Conservation (phyloP, 1,140 invertebrate species). For the Mylabris phalerata region DNA sequence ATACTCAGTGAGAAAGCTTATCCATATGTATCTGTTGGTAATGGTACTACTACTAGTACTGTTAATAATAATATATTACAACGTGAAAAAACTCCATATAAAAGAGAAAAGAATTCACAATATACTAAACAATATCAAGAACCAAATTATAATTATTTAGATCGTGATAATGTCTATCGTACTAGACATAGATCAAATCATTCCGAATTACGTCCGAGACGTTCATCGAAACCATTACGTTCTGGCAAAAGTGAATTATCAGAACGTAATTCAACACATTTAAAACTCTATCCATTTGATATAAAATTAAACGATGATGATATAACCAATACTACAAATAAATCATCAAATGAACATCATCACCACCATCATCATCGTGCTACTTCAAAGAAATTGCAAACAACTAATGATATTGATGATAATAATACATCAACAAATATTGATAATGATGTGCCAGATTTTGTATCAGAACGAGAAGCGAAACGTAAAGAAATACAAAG, state of each 20-base stretch:
- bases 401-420: constrained; percentile 39
- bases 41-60: neutral
- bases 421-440: constrained; percentile 44
- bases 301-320: constrained; percentile 32
- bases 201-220: constrained; percentile 41
- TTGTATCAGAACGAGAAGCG: constrained; percentile 61
- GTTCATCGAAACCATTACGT: constrained; percentile 41
- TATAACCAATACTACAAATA: neutral
- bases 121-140: constrained; percentile 29
- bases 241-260: constrained; percentile 48
- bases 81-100: constrained; percentile 53
- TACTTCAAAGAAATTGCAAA: no score
- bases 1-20: constrained; percentile 61
- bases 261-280: constrained; percentile 38
- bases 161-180: constrained; percentile 34
- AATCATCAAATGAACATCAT: neutral
- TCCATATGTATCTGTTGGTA: constrained; percentile 45
- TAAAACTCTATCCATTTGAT: constrained; percentile 46
- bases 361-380: no score
- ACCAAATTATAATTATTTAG: constrained; percentile 33
- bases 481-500: constrained; percentile 74
- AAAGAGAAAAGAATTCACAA: neutral
- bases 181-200: constrained; percentile 36
- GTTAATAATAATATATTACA: constrained; percentile 10
- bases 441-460: constrained; percentile 42